These are phyloP conservation scores for Threskiornis aethiopicus DNA, from an alignment of 2,797 vertebrate genomes.

Conservation along the genomic window DNA sequence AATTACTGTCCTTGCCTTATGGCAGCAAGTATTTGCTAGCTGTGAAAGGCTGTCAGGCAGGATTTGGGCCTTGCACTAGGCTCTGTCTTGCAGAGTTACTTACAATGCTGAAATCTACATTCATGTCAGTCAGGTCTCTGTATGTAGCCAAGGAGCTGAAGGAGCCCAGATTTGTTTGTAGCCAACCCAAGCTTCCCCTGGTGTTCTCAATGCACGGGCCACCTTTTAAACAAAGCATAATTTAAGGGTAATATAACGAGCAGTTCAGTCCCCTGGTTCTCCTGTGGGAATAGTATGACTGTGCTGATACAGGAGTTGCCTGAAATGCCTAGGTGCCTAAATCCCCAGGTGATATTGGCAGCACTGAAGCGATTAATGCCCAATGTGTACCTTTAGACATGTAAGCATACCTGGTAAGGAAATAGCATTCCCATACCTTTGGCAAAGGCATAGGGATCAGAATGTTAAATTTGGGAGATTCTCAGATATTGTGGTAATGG, in stretches of 20 bases:
- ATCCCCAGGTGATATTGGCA: accelerated
- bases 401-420: background rate
- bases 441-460: background rate
- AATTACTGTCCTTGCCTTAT: background rate
- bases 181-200: background rate
- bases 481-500: background rate
- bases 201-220: background rate
- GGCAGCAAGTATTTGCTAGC: background rate
- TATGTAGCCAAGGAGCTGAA: background rate
- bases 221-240: background rate
- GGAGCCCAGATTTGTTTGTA: background rate
- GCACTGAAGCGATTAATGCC: background rate
- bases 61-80: background rate
- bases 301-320: background rate
- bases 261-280: background rate
- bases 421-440: background rate
- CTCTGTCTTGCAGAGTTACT: background rate
- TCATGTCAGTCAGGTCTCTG: background rate
- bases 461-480: background rate
- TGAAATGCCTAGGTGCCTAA: background rate
- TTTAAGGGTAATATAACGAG: background rate
- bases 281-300: background rate
- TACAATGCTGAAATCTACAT: background rate
- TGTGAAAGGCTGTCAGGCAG: background rate
- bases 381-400: background rate